Conservation (phyloP, 2,113 vertebrate genomes). For the Platanista minor region DNA sequence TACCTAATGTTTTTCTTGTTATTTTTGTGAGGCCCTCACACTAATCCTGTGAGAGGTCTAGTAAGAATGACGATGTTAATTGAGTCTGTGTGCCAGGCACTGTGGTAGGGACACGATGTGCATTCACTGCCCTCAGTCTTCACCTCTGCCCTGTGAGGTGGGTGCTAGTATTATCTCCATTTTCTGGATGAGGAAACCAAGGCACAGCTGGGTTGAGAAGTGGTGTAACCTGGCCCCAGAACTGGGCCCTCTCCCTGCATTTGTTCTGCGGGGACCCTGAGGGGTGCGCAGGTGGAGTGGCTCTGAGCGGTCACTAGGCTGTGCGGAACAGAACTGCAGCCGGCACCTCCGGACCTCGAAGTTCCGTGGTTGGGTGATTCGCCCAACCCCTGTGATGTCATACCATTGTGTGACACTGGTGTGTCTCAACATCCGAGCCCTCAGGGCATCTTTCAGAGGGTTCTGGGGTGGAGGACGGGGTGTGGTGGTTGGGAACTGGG, state of each 20-base stretch:
- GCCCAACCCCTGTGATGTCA: not conserved
- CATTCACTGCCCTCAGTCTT: not conserved
- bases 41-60: not conserved
- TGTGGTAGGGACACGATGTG: not conserved
- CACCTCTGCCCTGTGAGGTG: not conserved
- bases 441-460: not conserved
- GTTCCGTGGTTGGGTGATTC: not conserved
- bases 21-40: not conserved
- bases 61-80: too few species aligned
- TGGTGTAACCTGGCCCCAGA: not conserved
- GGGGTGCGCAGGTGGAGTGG: fast-evolving
- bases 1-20: not conserved
- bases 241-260: not conserved
- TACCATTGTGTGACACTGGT: not conserved
- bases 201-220: not conserved
- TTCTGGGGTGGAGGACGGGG: not conserved
- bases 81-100: not conserved
- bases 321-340: not conserved
- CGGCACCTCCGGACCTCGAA: not conserved
- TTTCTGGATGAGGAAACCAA: not conserved
- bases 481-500: not conserved
- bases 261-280: fast-evolving
- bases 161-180: not conserved
- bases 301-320: not conserved
- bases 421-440: not conserved